phyloP scores from a whole-genome alignment of 2,797 vertebrate genomes.

The Gobio occitaniae region DNA sequence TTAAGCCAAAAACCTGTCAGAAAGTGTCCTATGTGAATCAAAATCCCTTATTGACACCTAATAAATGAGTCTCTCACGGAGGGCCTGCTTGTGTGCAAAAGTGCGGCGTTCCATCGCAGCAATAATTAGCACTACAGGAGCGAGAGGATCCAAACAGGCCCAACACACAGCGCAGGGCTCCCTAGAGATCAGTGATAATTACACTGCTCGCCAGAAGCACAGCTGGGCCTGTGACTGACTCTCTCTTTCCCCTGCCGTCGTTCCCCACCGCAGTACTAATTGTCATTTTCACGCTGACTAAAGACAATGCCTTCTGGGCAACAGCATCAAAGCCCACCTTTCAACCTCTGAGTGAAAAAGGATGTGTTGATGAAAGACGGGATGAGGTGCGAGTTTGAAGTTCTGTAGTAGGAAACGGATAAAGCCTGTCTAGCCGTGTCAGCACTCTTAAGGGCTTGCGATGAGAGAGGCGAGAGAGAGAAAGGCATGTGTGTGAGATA shows the following conservation, averaged over 20 bases:
- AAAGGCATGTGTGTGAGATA: not conserved
- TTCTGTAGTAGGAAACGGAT: conserved; percentile 42
- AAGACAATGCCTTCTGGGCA: conserved; percentile 53
- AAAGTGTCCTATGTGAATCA: conserved; percentile 24
- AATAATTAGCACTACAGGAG: conserved; percentile 63
- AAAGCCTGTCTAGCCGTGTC: conserved; percentile 7
- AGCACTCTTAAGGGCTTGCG: conserved; percentile 29
- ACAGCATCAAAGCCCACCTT: conserved; percentile 54
- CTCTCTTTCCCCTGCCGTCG: conserved; percentile 21
- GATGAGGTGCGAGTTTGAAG: conserved; percentile 36
- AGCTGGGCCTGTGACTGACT: conserved; percentile 52
- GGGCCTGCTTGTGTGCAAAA: conserved; percentile 37
- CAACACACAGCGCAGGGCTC: conserved; percentile 54
- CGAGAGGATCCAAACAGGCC: conserved; percentile 59
- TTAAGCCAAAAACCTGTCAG: not conserved
- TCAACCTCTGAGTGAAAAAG: conserved; percentile 43
- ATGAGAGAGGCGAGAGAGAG: not conserved
- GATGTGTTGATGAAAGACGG: conserved; percentile 38
- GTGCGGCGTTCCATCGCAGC: conserved; percentile 37
- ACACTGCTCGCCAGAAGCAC: conserved; percentile 59
- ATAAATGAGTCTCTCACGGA: conserved; percentile 52
- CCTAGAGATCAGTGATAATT: conserved; percentile 62
- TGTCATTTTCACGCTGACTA: conserved; percentile 60
- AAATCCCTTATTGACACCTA: conserved; percentile 48
- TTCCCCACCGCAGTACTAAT: conserved; percentile 50